Evolutionary conservation across 2,888 invertebrate species (phyloP).

Genomic region (Polydesmus complanatus): DNA sequence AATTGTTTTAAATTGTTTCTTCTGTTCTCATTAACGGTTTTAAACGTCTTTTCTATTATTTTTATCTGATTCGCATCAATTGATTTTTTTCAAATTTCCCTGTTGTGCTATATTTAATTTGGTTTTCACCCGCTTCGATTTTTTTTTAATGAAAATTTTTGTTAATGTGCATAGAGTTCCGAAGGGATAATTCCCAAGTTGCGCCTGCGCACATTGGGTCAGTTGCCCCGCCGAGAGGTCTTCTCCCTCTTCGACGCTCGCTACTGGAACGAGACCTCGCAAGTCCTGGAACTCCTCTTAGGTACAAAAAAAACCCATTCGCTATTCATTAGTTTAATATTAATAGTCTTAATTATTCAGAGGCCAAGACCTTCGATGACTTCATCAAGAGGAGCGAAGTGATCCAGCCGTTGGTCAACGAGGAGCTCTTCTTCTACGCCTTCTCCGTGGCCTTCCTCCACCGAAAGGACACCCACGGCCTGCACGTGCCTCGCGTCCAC

Average conservation of each 20-base stretch:
- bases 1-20: too few species aligned
- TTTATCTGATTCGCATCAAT: too few species aligned
- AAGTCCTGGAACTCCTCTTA: conserved; percentile 13
- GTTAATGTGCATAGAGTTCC: too few species aligned
- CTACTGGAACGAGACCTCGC: conserved; percentile 16
- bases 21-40: too few species aligned
- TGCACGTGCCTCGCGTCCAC: conserved; percentile 55
- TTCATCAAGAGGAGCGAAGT: conserved; percentile 35
- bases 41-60: too few species aligned
- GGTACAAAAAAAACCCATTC: neutral
- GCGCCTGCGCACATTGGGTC: too few species aligned
- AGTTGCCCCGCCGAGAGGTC: conserved; percentile 14
- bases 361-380: neutral
- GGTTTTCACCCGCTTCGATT: too few species aligned
- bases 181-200: too few species aligned
- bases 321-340: neutral
- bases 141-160: too few species aligned
- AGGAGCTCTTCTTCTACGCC: conserved; percentile 64
- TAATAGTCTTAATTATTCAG: neutral
- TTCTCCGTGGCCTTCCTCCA: conserved; percentile 61
- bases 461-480: conserved; percentile 52
- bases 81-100: too few species aligned
- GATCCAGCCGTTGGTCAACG: conserved; percentile 54
- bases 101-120: too few species aligned
- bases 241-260: conserved; percentile 18